A percentile compares a stretch with the other conserved stretches of the same genome.
Conservation (phyloP, 2,113 vertebrate genomes). For the Cyanocitta stelleri region DNA sequence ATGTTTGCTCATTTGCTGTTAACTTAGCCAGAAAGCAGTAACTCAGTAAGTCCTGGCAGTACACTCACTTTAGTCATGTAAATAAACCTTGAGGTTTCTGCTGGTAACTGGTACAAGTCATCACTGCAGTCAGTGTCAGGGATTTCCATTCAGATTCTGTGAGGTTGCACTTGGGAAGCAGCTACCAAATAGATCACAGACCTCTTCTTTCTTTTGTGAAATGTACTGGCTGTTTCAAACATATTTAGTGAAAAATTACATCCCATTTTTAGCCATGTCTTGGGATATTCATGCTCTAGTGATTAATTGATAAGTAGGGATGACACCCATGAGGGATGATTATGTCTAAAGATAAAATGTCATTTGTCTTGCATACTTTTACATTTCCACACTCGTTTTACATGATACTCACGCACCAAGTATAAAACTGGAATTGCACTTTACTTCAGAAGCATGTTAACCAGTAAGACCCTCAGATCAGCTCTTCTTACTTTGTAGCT, state of each 20-base stretch:
- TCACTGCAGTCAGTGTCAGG: background rate
- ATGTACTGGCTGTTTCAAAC: background rate
- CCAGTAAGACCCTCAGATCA: background rate
- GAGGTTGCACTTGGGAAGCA: background rate
- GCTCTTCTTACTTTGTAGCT: background rate
- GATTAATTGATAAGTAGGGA: constrained; percentile 18
- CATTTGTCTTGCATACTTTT: constrained; percentile 32
- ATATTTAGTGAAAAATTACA: constrained; percentile 27
- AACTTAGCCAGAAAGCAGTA: background rate
- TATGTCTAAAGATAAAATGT: constrained; percentile 44
- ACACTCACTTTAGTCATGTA: background rate
- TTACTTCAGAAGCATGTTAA: background rate
- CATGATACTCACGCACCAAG: background rate
- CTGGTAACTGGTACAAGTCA: background rate
- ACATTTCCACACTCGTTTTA: background rate
- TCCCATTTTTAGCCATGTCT: constrained; percentile 31
- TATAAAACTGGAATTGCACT: background rate
- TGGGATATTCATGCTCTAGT: constrained; percentile 14
- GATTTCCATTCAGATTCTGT: background rate
- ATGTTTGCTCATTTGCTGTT: background rate
- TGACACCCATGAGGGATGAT: constrained; percentile 21
- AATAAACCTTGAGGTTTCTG: background rate
- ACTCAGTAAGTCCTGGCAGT: background rate
- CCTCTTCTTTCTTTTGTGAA: background rate
- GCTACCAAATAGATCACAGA: background rate